Percentiles rank a stretch among this genome's conserved stretches.
phyloP scores from a whole-genome alignment of 2,113 vertebrate genomes.

The Lasiurus cinereus region DNA sequence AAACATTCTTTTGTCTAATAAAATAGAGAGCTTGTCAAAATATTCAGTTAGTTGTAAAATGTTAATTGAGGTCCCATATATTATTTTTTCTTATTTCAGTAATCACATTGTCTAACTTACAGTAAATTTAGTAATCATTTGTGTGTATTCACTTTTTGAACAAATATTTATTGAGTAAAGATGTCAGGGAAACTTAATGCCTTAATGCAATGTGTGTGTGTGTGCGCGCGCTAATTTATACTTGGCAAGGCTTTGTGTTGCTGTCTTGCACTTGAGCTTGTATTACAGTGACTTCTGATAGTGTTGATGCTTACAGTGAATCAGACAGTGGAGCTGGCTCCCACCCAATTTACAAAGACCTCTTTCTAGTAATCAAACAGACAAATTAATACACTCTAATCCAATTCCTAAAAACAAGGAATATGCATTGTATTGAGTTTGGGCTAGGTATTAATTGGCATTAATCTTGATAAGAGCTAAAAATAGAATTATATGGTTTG shows the following conservation, averaged over 20 bases:
- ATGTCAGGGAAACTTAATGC: neutral
- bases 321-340: neutral
- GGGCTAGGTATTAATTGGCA: neutral
- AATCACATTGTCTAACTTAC: neutral
- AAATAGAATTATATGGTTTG: neutral
- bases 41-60: neutral
- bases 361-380: neutral
- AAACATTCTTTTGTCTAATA: slow-evolving; percentile 26
- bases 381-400: neutral
- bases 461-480: neutral
- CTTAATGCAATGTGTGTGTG: neutral
- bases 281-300: neutral
- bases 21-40: neutral
- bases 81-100: neutral
- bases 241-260: neutral
- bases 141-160: neutral
- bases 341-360: neutral
- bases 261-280: neutral
- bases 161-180: neutral
- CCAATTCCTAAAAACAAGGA: neutral
- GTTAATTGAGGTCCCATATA: neutral
- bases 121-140: neutral
- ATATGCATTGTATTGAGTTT: neutral
- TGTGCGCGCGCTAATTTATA: neutral
- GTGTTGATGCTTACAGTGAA: neutral